Base-by-base conservation (phyloP, 2,888 invertebrate species). In the Pemphredon lugubris region DNA sequence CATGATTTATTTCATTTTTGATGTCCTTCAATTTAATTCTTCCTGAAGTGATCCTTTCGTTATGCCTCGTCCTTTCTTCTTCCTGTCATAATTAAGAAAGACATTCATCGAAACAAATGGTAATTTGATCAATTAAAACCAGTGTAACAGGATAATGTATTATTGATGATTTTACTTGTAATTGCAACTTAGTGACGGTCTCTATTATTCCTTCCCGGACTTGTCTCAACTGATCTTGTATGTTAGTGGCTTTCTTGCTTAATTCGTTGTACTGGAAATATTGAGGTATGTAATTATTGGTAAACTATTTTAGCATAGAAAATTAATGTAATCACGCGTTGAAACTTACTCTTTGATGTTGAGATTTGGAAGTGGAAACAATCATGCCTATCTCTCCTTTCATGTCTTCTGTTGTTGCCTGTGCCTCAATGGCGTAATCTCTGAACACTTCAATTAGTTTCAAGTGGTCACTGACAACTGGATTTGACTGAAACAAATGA, bases 341-440 rank as follows among this genome's bases (percentile, higher is more conserved):
- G 23, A 45, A 30, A 66, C 78, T 47, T 82, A 87, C 89, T 75
- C 82, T 84, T 59, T 86, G 73, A 55, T 88, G 86, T 44, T 84
- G 84, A 32, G 68, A 75, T 58, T 81, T 82, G 47, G 89, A 86
- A 58, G 83, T 84, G 11, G 73, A 78, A 42, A 84, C 75, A 34
- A 88, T 79, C 4, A 73, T 67, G 34, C 77, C 81, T 54, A 87
- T 82, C 78, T 88, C 88, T 70, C 89, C 88, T 7, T 80, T 79
- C 26, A 89, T 84, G 61, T 88, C 86, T 76, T 89, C 87, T 11
- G 86, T 86, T 13, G 87, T 86, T 32, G 87, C 83, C 81, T 89
- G 88, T 23, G 85, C 88, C 65, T 89, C 88, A 3, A 87, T 86
- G 21, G 87, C 86, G 42, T 88, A 89, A n/a, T 87, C 51, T 78